Conservation (phyloP, 2,113 vertebrate genomes). For the Sinocyclocheilus anshuiensis region DNA sequence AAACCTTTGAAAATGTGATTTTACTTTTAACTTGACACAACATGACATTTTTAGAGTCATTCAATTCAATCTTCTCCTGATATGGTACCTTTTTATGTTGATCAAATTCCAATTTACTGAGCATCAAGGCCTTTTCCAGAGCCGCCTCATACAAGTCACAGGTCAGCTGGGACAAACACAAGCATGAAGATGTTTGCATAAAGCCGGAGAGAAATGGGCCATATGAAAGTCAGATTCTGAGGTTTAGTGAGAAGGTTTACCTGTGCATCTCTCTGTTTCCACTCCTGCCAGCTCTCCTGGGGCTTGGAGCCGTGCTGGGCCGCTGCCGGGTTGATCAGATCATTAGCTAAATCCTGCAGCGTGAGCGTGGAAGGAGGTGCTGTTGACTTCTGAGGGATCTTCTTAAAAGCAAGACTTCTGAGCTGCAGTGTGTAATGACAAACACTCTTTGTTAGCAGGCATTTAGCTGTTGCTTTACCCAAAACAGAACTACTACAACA, state of each 20-base stretch:
- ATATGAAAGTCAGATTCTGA: not conserved
- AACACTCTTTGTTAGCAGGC: not conserved
- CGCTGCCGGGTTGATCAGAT: conserved; percentile 71
- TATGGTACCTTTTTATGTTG: conserved; percentile 84
- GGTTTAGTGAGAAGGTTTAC: conserved; percentile 64
- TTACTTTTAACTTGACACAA: not conserved
- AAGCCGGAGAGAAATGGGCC: not conserved
- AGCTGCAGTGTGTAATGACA: conserved; percentile 72
- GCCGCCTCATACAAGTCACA: conserved; percentile 94
- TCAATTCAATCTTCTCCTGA: not conserved
- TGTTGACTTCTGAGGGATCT: conserved; percentile 88
- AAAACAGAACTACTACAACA: not conserved
- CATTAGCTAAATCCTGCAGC: conserved; percentile 76
- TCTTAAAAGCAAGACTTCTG: conserved; percentile 93
- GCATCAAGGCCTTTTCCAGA: conserved; percentile 91
- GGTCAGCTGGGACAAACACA: conserved; percentile 78
- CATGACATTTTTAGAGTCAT: not conserved
- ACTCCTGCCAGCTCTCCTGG: conserved; percentile 88
- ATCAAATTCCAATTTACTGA: conserved; percentile 92
- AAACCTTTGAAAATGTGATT: not conserved
- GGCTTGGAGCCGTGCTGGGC: conserved; percentile 65
- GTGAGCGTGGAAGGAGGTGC: conserved; percentile 61
- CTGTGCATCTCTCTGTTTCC: conserved; percentile 92
- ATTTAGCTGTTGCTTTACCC: not conserved
- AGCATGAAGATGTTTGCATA: conserved; percentile 9